phyloP scores from a whole-genome alignment of 2,797 vertebrate species.

The Chiloscyllium punctatum region DNA sequence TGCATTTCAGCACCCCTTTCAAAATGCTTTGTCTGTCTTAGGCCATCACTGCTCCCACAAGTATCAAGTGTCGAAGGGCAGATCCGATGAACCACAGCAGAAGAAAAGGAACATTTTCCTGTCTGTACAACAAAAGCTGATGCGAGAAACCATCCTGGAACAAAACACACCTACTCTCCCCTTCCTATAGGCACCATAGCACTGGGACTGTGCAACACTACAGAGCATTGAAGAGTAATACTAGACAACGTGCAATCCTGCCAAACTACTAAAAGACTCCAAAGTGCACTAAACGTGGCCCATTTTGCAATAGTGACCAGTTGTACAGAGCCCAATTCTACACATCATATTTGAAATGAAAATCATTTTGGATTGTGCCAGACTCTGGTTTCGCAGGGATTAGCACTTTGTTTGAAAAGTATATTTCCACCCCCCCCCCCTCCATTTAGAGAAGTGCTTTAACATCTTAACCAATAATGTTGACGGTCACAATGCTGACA shows the following conservation, averaged over 20 bases:
- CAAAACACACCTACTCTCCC: constrained; percentile 53
- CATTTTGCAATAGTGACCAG: not conserved
- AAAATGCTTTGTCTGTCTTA: constrained; percentile 81
- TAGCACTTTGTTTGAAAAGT: not conserved
- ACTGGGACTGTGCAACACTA: constrained; percentile 63
- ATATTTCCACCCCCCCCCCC: no score
- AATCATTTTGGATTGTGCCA: not conserved
- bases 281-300: not conserved
- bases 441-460: not conserved
- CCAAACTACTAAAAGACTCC: not conserved
- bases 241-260: not conserved
- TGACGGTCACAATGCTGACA: not conserved
- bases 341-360: not conserved
- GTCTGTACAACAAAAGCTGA: not conserved
- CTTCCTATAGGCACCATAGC: constrained; percentile 57
- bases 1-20: constrained; percentile 83
- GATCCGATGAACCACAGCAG: constrained; percentile 49
- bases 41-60: constrained; percentile 84
- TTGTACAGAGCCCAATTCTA: not conserved
- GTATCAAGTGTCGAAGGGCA: constrained; percentile 84
- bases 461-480: not conserved
- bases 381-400: not conserved
- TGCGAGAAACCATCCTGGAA: not conserved
- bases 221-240: not conserved
- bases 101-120: constrained; percentile 44